A percentile compares a stretch with the other conserved stretches of the same genome.
phyloP scores from a whole-genome alignment of 2,888 invertebrate species.

The Petrophora chlorosata region DNA sequence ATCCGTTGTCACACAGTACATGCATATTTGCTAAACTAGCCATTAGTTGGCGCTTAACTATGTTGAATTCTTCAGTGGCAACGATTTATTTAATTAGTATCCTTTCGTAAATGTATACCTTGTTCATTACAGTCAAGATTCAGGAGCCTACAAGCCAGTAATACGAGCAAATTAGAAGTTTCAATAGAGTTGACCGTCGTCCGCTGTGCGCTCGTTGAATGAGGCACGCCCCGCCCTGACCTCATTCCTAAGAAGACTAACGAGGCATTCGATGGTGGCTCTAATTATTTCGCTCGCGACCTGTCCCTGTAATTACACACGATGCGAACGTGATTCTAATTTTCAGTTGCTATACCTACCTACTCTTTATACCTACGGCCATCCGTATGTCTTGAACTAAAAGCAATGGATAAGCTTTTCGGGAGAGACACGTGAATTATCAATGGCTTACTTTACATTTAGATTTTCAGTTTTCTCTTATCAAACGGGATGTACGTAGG shows the following conservation, averaged over 20 bases:
- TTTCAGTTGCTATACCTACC: conserved; percentile 37
- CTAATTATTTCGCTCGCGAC: conserved; percentile 58
- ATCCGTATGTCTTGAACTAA: conserved; percentile 17
- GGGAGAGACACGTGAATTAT: background rate
- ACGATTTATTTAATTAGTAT: background rate
- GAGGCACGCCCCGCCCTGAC: conserved; percentile 48
- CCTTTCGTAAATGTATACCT: background rate
- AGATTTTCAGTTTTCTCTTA: too few relatives aligned
- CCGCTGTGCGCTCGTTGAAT: conserved; percentile 43
- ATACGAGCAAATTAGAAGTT: conserved; percentile 4
- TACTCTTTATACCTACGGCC: conserved; percentile 14
- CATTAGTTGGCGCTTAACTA: background rate
- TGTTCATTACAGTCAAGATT: background rate
- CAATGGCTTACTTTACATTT: too few relatives aligned
- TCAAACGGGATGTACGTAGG: too few relatives aligned
- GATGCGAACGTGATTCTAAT: conserved; percentile 56
- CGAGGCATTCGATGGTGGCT: conserved; percentile 60
- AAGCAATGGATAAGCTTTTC: conserved; percentile 2
- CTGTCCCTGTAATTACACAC: conserved; percentile 61
- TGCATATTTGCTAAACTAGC: conserved; percentile 5
- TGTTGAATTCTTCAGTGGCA: background rate
- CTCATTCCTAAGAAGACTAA: conserved; percentile 57
- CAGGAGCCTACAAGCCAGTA: background rate
- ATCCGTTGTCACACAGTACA: conserved; percentile 17
- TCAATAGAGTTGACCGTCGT: conserved; percentile 1